Conservation (phyloP, 2,888 invertebrate species). For the Hymenopus coronatus region DNA sequence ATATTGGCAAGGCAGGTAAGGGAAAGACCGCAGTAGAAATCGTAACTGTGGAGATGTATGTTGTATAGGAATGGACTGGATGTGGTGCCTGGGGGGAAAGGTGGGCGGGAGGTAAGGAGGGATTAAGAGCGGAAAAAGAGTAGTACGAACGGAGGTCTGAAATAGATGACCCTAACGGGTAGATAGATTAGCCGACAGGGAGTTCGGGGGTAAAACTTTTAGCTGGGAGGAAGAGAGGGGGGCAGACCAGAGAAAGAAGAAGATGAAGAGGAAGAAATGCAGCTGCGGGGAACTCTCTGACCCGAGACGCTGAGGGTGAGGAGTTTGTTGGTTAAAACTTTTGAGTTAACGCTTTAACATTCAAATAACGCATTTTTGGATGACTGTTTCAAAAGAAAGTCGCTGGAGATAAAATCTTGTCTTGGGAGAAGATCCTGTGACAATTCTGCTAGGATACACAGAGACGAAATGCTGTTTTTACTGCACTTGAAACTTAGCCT, state of each 20-base stretch:
- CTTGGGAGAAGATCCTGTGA: neutral
- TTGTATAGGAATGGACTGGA: conserved; percentile 16
- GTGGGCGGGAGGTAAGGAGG: neutral
- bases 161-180: conserved; percentile 28
- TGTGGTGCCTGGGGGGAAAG: neutral
- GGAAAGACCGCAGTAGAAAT: neutral
- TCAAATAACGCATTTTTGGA: neutral
- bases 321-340: neutral
- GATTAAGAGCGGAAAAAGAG: conserved; percentile 3
- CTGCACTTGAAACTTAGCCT: neutral
- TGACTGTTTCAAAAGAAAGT: neutral
- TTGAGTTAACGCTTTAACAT: neutral
- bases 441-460: neutral
- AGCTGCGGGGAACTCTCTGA: neutral
- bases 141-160: neutral
- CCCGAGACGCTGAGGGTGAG: neutral
- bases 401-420: neutral
- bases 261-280: neutral
- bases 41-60: conserved; percentile 7
- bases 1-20: neutral
- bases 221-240: neutral
- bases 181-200: conserved; percentile 24
- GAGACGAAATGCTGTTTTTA: neutral
- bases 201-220: neutral
- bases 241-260: neutral